phyloP scores from a whole-genome alignment of 64 coral and sea anemone genomes.

The Montipora cactus region DNA sequence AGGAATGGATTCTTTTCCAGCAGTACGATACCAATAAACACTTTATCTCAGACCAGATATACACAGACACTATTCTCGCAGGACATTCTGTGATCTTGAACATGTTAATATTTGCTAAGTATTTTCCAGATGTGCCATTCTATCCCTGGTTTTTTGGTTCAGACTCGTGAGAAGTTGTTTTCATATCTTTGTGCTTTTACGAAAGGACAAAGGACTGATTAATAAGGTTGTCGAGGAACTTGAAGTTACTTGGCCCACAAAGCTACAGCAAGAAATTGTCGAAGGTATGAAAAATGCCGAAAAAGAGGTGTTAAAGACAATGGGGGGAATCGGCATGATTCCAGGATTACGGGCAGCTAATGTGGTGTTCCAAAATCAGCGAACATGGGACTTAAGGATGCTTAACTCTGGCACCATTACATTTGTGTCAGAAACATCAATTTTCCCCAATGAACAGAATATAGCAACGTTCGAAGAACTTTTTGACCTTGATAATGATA shows the following conservation, averaged over 20 bases:
- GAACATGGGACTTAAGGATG: neutral
- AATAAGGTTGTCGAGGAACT: too few species aligned
- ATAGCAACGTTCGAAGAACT: too few species aligned
- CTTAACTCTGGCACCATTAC: too few species aligned
- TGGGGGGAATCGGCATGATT: neutral
- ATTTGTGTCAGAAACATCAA: too few species aligned
- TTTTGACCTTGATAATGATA: neutral
- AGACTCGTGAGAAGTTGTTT: too few species aligned
- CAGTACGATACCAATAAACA: neutral
- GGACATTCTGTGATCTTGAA: neutral
- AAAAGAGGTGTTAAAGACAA: neutral
- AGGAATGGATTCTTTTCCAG: neutral
- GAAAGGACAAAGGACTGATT: too few species aligned
- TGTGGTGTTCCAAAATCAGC: neutral
- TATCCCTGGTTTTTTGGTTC: neutral
- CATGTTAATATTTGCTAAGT: neutral
- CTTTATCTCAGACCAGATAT: neutral
- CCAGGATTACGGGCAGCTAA: too few species aligned
- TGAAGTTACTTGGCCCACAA: too few species aligned
- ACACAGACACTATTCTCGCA: neutral
- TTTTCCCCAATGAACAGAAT: too few species aligned
- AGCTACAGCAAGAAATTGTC: too few species aligned
- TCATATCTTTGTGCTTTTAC: too few species aligned
- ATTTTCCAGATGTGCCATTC: neutral
- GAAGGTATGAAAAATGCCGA: too few species aligned